Conservation (phyloP, 92 coral and sea anemone species). For the Epizoanthus rinbou region DNA sequence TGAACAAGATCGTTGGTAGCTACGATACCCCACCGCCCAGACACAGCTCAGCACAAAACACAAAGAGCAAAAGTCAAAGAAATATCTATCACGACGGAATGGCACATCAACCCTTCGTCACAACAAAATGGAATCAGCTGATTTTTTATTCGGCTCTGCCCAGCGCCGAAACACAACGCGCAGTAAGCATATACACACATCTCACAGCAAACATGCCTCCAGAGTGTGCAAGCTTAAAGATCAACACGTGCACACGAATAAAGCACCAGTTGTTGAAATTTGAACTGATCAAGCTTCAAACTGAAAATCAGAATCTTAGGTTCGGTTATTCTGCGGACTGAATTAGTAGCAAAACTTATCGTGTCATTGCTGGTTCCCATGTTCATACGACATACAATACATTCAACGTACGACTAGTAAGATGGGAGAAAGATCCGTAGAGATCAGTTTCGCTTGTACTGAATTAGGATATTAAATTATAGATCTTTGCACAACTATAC, state of each 20-base stretch:
- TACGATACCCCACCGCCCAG: not conserved
- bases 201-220: slow-evolving; percentile 7
- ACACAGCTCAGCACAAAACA: slow-evolving; percentile 1
- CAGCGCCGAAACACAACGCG: not conserved
- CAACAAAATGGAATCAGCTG: slow-evolving; percentile 8
- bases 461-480: too few relatives aligned
- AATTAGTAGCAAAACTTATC: too few relatives aligned
- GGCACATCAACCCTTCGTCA: not conserved
- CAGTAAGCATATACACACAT: not conserved
- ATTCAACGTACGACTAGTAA: too few relatives aligned
- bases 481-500: too few relatives aligned
- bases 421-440: too few relatives aligned
- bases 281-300: not conserved
- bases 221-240: slow-evolving; percentile 16
- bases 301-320: too few relatives aligned
- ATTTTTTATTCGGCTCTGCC: not conserved
- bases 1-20: not conserved
- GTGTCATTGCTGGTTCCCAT: too few relatives aligned
- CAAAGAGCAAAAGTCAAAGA: not conserved
- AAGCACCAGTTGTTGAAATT: not conserved
- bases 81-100: slow-evolving; percentile 17
- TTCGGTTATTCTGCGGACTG: too few relatives aligned
- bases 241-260: slow-evolving; percentile 30
- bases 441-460: too few relatives aligned
- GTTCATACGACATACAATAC: too few relatives aligned